Base-by-base conservation (phyloP, 1,140 invertebrate species). In the Drosophila elegans region DNA sequence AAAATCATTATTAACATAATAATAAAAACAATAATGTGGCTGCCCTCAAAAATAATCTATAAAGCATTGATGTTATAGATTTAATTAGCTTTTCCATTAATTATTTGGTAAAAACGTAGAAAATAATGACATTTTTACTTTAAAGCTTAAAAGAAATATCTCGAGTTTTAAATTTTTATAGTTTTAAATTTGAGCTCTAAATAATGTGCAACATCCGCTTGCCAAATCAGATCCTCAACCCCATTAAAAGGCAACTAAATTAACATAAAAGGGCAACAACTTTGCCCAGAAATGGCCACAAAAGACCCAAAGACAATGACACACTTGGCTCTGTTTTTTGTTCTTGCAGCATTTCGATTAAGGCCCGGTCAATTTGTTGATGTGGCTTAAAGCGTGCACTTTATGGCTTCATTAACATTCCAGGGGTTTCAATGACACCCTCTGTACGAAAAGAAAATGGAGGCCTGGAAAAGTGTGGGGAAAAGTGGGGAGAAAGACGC, bases 391-490 rank as follows among this genome's bases (percentile, higher is more conserved):
- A 81, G 56, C 53, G 82, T 56, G 67, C 74, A 80, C 79, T 86
- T 88, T 88, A 88, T 80, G 83, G 83, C 79, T 86, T 86, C 79
- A 88, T 86, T 86, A 79, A 88, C 83, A 86, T 88, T 83, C 67
- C 56, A 52, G 55, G 46, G 83, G 79, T 56, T 82, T 86, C 83
- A 67, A 49, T 77, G 73, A 77, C 74, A 77, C 74, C 45, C 61
- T 34, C 39, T 11, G 21, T 21, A 21, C 16, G 7, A 10, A 7
- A 7, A 10, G 32, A 2, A 36, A 36, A 6, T 6, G 21, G 7
- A 2, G 10, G 27, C 21, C 5, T n/a, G 12, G 11, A 13, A 21
- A n/a, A n/a, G 12, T 39, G 11, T 3, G 38, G 38, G 38, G 36
- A 32, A 44, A 16, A 4, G 6, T n/a, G 7, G 29, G 12, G 9